Base-by-base conservation (phyloP, 2,113 vertebrate species). In the Picathartes gymnocephalus region DNA sequence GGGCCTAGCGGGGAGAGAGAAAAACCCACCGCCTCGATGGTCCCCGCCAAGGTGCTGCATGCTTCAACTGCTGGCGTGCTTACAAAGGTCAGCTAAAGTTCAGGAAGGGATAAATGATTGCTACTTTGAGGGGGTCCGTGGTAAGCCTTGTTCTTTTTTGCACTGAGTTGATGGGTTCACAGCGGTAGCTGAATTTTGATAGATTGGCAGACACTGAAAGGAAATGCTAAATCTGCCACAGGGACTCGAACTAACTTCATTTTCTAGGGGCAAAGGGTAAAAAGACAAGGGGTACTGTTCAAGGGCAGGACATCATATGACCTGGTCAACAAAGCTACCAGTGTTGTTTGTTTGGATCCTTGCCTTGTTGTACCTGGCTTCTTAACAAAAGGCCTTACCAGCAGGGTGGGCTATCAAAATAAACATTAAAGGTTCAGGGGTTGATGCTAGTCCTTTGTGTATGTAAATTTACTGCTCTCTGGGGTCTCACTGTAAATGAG, bases 121-220 rank as follows among this genome's bases (percentile, higher is more conserved):
- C 98, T 95, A 94, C 96, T 97, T 98, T 97, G 98, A 98, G 98
- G 98, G 98, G 98, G 97, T 98, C 98, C 98, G 70, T 98, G 97
- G 98, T 98, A 88, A 97, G 98, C 97, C 98, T 98, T 98, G 98
- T 98, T 98, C 98, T 98, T 98, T 98, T 98, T 98, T 98, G 98
- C 96, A 48, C 97, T 70, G 98, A 98, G 98, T 98, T 98, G 99
- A 98, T 98, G 98, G 98, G 98, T 96, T 98, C 99, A 97, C 99
- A 99, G 99, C 98, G 90, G 98, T 98, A 98, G 98, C 98, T 98
- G 98, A 98, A 98, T 98, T 98, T 98, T 99, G 99, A 99, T 99
- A 98, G 99, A 99, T 99, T 99, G 99, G 99, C 98, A 98, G 98
- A 93, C 96, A 97, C 98, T 99, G 98, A 99, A 99, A 99, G 98